Percentiles rank a stretch among this genome's conserved stretches.
Evolutionary conservation across 2,888 invertebrate species (phyloP).

Genomic region (Apamea sordens): DNA sequence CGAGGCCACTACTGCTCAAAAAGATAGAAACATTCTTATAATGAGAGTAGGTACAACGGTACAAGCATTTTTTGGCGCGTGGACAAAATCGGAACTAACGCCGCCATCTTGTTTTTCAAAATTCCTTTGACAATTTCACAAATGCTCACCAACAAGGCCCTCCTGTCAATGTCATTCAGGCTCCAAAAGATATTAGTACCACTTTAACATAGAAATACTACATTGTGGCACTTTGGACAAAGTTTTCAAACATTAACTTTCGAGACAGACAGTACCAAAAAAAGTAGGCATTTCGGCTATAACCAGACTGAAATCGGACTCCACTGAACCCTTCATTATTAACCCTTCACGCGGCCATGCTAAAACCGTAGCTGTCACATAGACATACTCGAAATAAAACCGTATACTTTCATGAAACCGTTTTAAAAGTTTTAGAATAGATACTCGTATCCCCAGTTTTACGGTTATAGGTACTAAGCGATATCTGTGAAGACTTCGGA

Average conservation of each 20-base stretch:
- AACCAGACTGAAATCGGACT: not conserved
- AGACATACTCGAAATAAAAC: slow-evolving; percentile 17
- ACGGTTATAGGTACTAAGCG: slow-evolving; percentile 3
- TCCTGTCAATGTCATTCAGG: not conserved
- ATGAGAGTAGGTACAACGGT: not conserved
- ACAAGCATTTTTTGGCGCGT: not conserved
- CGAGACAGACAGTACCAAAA: not conserved
- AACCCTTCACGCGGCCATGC: not conserved
- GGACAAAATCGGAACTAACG: not conserved
- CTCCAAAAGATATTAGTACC: not conserved
- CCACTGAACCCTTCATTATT: not conserved
- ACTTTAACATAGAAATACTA: not conserved
- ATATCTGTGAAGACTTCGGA: slow-evolving; percentile 21
- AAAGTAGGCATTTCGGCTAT: not conserved
- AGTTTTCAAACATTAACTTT: not conserved
- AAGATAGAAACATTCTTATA: not conserved
- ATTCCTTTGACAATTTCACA: not conserved
- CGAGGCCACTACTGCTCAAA: not conserved
- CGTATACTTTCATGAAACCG: slow-evolving; percentile 14
- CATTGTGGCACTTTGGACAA: not conserved
- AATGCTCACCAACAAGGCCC: not conserved
- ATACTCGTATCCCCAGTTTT: slow-evolving; percentile 4
- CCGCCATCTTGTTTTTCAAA: not conserved
- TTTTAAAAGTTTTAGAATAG: slow-evolving; percentile 31
- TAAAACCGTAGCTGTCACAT: slow-evolving; percentile 24